phyloP scores from a whole-genome alignment of 2,888 invertebrate genomes.

The Drosophila algonquin region DNA sequence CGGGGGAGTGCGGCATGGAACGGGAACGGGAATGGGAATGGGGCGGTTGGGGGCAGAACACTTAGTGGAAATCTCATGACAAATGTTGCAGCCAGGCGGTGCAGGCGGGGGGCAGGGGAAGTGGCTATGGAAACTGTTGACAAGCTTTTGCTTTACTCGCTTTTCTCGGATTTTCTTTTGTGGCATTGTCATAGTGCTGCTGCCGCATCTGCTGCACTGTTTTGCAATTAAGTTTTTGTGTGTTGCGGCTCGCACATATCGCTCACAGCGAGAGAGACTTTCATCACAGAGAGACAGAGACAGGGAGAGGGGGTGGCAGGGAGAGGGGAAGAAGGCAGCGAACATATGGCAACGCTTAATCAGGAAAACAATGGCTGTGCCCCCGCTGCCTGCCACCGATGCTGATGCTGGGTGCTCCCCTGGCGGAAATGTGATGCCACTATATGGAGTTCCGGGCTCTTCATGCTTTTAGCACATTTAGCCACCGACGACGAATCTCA shows the following conservation, averaged over 20 bases:
- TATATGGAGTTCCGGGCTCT: conserved; percentile 23
- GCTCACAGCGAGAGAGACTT: conserved; percentile 48
- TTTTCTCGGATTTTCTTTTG: conserved; percentile 47
- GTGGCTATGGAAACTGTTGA: conserved; percentile 19
- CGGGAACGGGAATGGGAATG: not conserved
- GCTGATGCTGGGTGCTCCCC: conserved; percentile 5
- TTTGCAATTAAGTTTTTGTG: conserved; percentile 69
- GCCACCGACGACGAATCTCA: conserved; percentile 3
- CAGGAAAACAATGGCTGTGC: conserved; percentile 63
- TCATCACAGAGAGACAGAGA: conserved; percentile 3
- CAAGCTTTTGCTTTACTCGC: conserved; percentile 49
- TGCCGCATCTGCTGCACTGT: conserved; percentile 47
- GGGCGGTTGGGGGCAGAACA: conserved; percentile 7
- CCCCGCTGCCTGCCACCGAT: not conserved
- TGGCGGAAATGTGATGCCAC: conserved; percentile 59
- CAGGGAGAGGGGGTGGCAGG: not conserved
- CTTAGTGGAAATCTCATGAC: conserved; percentile 42
- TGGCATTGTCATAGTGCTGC: conserved; percentile 38
- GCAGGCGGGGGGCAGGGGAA: not conserved
- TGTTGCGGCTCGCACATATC: conserved; percentile 41
- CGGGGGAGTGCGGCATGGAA: not conserved
- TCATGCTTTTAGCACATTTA: conserved; percentile 29
- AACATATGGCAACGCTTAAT: conserved; percentile 69
- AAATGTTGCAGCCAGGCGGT: conserved; percentile 3
- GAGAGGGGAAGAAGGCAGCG: not conserved